phyloP scores from a whole-genome alignment of 2,113 vertebrate genomes.

The Cottus gobio region DNA sequence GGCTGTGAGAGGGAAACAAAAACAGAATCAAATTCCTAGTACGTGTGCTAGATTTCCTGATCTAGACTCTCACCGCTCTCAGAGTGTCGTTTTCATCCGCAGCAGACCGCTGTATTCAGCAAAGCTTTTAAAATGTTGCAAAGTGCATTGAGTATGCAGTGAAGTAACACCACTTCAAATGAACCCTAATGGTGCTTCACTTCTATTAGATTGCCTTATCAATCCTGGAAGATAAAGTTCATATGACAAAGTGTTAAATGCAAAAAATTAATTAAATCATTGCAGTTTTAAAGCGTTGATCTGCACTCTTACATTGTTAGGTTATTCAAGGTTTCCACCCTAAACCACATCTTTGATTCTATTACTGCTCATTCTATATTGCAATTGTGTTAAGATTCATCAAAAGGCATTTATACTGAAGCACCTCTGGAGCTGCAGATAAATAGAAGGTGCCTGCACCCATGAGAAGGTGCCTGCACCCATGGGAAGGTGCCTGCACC shows the following conservation, averaged over 20 bases:
- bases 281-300: background rate
- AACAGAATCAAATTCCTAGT: background rate
- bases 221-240: too few species aligned
- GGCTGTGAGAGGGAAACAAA: background rate
- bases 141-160: too few species aligned
- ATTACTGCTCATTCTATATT: conserved; percentile 6
- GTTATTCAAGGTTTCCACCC: background rate
- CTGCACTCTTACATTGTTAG: background rate
- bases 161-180: background rate
- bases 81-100: too few species aligned
- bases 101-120: background rate
- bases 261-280: background rate
- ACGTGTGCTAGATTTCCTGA: background rate
- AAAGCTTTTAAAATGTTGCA: too few species aligned
- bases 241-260: background rate
- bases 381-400: conserved; percentile 35
- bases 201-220: too few species aligned
- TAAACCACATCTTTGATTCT: background rate
- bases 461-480: too few species aligned
- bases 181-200: too few species aligned
- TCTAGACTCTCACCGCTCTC: background rate
- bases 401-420: conserved; percentile 15
- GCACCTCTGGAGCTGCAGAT: conserved; percentile 15
- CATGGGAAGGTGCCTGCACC: conserved; percentile 28
- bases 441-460: conserved; percentile 12